phyloP scores from a whole-genome alignment of 2,797 vertebrate species.

The Echeneis naucrates region DNA sequence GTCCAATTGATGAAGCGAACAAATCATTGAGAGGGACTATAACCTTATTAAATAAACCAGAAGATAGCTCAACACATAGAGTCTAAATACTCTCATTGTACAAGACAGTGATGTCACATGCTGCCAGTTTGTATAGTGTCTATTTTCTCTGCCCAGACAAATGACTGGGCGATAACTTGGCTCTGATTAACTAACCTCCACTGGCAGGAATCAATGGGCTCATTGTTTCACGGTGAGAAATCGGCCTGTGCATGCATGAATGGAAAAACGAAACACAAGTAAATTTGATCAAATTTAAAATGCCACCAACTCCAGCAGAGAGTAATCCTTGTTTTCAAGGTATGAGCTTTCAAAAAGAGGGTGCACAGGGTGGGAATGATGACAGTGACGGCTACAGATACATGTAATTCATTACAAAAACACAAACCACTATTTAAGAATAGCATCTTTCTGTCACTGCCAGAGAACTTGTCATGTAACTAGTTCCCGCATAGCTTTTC shows the following conservation, averaged over 20 bases:
- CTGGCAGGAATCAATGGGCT: conserved; percentile 58
- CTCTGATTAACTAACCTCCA: conserved; percentile 65
- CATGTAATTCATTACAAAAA: conserved; percentile 12
- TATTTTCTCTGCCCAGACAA: conserved; percentile 48
- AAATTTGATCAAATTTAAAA: conserved; percentile 34
- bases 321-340: conserved; percentile 15
- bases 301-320: conserved; percentile 23
- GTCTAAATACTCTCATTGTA: conserved; percentile 42
- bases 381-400: conserved; percentile 2
- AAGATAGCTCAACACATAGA: conserved; percentile 2
- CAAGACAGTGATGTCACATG: conserved; percentile 31
- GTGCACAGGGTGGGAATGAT: background rate
- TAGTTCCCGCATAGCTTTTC: conserved; percentile 1
- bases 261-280: conserved; percentile 41
- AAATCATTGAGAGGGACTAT: background rate
- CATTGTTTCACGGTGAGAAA: conserved; percentile 57
- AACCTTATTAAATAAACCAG: too few species aligned
- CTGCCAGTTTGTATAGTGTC: conserved; percentile 38
- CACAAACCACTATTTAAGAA: conserved; percentile 1
- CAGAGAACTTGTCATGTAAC: background rate
- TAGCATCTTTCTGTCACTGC: background rate
- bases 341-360: background rate
- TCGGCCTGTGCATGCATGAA: conserved; percentile 22
- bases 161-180: conserved; percentile 38
- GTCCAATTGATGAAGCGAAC: background rate